Percentiles rank a stretch among this genome's conserved stretches.
Conservation (phyloP, 2,113 vertebrate genomes). For the Diadophis punctatus region DNA sequence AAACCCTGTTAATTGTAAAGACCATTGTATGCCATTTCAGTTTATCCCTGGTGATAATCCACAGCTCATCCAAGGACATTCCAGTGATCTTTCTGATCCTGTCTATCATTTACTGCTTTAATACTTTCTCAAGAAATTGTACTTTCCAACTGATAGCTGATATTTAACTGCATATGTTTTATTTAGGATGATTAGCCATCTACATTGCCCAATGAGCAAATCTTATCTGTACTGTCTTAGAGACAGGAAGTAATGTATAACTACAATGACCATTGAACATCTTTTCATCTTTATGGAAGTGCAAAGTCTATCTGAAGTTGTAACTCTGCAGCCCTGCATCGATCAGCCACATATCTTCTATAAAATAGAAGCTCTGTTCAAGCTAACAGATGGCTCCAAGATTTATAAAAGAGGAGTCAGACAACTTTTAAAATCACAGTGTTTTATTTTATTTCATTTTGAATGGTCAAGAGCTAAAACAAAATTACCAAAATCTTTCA, state of each 20-base stretch:
- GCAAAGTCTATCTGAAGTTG: background rate
- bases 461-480: background rate
- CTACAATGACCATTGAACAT: background rate
- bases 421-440: background rate
- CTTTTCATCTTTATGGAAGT: background rate
- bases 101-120: background rate
- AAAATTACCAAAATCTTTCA: background rate
- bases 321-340: background rate
- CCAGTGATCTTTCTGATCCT: background rate
- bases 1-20: background rate
- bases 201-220: background rate
- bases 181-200: background rate
- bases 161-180: background rate
- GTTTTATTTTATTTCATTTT: slow-evolving; percentile 53
- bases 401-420: background rate
- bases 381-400: background rate
- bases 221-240: background rate
- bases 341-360: background rate
- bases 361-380: background rate
- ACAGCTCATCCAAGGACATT: background rate
- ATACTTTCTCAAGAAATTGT: background rate
- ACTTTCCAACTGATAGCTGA: background rate
- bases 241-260: background rate
- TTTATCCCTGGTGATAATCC: background rate
- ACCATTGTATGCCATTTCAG: background rate